Percentiles rank a stretch among this genome's conserved stretches.
phyloP scores from a whole-genome alignment of 2,797 vertebrate genomes.

The Neosalanx taihuensis region DNA sequence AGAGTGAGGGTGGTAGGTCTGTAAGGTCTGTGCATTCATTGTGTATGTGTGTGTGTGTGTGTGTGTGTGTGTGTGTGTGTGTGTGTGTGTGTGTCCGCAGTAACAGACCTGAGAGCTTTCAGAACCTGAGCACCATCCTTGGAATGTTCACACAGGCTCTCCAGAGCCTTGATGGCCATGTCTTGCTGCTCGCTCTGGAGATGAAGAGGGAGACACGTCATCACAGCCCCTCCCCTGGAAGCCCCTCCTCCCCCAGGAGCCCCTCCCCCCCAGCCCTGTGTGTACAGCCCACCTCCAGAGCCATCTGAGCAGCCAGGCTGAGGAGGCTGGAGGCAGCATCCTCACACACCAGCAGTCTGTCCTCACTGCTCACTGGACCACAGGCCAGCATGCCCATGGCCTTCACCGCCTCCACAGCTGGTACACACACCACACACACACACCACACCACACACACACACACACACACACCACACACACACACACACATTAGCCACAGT shows the following conservation, averaged over 20 bases:
- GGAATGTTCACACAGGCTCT: slow-evolving; percentile 79
- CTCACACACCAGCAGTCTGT: slow-evolving; percentile 62
- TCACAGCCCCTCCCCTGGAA: neutral
- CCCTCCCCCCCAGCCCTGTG: too few species aligned
- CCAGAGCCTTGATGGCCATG: slow-evolving; percentile 81
- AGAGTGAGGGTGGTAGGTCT: too few species aligned
- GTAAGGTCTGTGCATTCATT: neutral
- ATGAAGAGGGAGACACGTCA: slow-evolving; percentile 6
- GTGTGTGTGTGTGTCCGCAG: neutral
- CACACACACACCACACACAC: neutral
- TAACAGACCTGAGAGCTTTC: slow-evolving; percentile 81
- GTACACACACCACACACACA: slow-evolving; percentile 16
- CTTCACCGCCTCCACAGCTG: slow-evolving; percentile 78
- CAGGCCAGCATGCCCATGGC: slow-evolving; percentile 71
- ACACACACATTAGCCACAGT: neutral
- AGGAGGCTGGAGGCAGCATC: slow-evolving; percentile 74
- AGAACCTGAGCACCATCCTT: slow-evolving; percentile 75
- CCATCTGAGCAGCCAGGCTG: slow-evolving; percentile 84
- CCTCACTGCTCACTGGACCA: slow-evolving; percentile 47
- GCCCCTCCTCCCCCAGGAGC: too few species aligned
- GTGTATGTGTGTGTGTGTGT: slow-evolving; percentile 4
- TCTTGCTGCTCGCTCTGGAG: slow-evolving; percentile 79
- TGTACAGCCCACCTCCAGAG: slow-evolving; percentile 79
- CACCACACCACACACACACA: neutral
- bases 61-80: neutral